phyloP scores from a whole-genome alignment of 2,888 invertebrate genomes.

The Cotesia congregata region DNA sequence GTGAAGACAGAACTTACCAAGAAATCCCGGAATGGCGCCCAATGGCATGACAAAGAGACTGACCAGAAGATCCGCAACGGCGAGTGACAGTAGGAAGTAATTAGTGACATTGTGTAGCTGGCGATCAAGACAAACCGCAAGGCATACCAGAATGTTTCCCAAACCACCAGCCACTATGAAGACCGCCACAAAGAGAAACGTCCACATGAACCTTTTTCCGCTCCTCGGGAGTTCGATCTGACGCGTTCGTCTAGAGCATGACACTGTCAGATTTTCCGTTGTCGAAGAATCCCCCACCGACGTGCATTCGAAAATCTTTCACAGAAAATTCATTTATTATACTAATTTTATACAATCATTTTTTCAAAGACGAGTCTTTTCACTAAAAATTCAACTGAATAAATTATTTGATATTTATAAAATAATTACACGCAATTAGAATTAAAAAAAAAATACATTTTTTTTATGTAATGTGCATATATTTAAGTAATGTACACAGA shows the following conservation, averaged over 20 bases:
- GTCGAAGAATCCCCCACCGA: constrained; percentile 44
- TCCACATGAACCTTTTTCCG: constrained; percentile 76
- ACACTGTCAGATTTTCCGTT: constrained; percentile 53
- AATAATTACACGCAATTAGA: too few relatives aligned
- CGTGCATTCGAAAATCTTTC: constrained; percentile 57
- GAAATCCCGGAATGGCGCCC: constrained; percentile 92
- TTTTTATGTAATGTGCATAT: too few relatives aligned
- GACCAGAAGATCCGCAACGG: constrained; percentile 93
- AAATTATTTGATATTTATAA: too few relatives aligned
- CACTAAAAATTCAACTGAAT: too few relatives aligned
- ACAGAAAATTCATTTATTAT: neutral
- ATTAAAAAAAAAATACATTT: too few relatives aligned
- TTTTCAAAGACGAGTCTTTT: too few relatives aligned
- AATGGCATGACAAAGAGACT: constrained; percentile 96
- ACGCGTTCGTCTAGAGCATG: constrained; percentile 51
- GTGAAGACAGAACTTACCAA: constrained; percentile 78
- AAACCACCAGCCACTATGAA: constrained; percentile 91
- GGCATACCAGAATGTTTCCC: constrained; percentile 93
- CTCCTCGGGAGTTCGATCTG: constrained; percentile 44
- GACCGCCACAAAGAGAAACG: constrained; percentile 85
- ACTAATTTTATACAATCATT: too few relatives aligned
- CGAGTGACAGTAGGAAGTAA: constrained; percentile 93
- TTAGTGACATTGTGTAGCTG: constrained; percentile 95
- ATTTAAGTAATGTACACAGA: too few relatives aligned
- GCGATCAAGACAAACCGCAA: constrained; percentile 92